These are phyloP conservation scores for Sarcophaga peregrina DNA, from an alignment of 1,140 invertebrate species.

Conservation along the genomic window DNA sequence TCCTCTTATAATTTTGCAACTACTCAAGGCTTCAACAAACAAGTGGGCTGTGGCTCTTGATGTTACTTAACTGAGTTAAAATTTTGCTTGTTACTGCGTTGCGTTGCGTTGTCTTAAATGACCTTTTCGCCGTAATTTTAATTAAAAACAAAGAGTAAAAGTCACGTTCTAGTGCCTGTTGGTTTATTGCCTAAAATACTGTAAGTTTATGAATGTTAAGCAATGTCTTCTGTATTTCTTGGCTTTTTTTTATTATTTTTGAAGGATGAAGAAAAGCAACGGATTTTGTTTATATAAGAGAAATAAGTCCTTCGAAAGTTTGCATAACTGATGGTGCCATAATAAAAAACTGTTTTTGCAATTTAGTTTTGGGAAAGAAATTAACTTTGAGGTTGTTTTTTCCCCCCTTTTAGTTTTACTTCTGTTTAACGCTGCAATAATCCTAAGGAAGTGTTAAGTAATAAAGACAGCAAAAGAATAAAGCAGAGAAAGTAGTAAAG, in stretches of 20 bases:
- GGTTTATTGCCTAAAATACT: conserved; percentile 10
- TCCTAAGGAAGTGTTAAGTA: background rate
- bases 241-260: background rate
- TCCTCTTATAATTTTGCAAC: no score
- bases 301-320: conserved; percentile 11
- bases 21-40: no score
- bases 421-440: background rate
- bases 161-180: background rate
- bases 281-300: background rate
- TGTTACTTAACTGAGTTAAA: no score
- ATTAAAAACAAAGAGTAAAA: background rate
- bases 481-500: no score
- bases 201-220: background rate
- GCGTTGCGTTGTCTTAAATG: background rate
- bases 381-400: background rate
- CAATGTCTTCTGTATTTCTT: background rate
- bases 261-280: background rate
- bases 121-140: background rate
- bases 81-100: no score
- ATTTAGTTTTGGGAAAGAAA: background rate
- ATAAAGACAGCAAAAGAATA: background rate
- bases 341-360: background rate
- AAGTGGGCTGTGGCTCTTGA: no score
- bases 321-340: background rate
- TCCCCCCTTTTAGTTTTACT: background rate